Conservation (phyloP, 1,140 invertebrate genomes). For the Orchesella cincta region DNA sequence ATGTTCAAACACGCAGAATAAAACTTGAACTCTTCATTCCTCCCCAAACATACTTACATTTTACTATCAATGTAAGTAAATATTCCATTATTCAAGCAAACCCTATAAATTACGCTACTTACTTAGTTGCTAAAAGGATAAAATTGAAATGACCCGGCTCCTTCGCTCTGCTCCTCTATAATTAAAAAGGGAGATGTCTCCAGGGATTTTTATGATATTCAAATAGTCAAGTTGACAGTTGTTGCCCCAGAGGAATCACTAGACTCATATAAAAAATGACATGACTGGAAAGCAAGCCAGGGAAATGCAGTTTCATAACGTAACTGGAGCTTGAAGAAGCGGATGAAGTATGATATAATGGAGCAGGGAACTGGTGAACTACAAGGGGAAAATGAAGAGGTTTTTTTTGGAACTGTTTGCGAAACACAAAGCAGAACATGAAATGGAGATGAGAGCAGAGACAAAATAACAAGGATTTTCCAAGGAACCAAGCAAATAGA, state of each 20-base stretch:
- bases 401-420: neutral
- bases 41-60: no score
- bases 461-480: no score
- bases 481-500: no score
- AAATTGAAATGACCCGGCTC: constrained; percentile 8
- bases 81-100: no score
- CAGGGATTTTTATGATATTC: constrained; percentile 47
- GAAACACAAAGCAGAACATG: neutral
- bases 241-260: constrained; percentile 39
- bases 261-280: constrained; percentile 25
- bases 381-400: no score
- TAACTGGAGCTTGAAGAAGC: no score
- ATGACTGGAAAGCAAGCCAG: neutral
- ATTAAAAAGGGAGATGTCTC: constrained; percentile 44
- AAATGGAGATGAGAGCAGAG: neutral
- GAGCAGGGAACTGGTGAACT: no score
- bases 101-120: no score
- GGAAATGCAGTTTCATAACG: no score
- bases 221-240: constrained; percentile 50
- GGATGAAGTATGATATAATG: neutral
- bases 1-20: no score
- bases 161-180: constrained; percentile 13
- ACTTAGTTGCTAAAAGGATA: constrained; percentile 12
- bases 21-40: no score
- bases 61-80: no score